A percentile compares a stretch with the other conserved stretches of the same genome.
phyloP scores from a whole-genome alignment of 2,113 vertebrate genomes.

The Ageneiosus marmoratus region DNA sequence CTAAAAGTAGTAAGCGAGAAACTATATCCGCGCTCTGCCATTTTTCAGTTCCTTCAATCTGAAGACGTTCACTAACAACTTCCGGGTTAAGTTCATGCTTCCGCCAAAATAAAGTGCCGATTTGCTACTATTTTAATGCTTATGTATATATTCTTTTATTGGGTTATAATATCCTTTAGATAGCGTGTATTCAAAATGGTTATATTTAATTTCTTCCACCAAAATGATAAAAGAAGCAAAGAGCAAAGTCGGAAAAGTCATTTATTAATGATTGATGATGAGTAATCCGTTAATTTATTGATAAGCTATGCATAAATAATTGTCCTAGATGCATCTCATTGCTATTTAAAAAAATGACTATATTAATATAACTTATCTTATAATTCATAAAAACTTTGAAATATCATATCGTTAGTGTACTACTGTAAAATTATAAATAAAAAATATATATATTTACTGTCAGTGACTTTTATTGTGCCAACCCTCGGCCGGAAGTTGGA shows the following conservation, averaged over 20 bases:
- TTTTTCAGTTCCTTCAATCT: conserved; percentile 32
- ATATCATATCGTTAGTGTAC: not conserved
- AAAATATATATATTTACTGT: not conserved
- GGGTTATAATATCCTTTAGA: too few species aligned
- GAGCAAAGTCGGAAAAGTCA: too few species aligned
- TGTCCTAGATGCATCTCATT: not conserved
- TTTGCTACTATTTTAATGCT: too few species aligned
- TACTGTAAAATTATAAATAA: too few species aligned
- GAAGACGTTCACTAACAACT: conserved; percentile 3
- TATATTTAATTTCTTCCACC: not conserved
- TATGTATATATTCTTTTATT: not conserved
- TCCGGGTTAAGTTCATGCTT: conserved; percentile 6
- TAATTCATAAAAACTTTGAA: too few species aligned
- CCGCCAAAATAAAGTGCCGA: conserved; percentile 18
- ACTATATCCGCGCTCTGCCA: conserved; percentile 60
- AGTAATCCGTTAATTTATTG: too few species aligned
- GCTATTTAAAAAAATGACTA: too few species aligned
- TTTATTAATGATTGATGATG: not conserved
- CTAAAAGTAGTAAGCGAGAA: conserved; percentile 61
- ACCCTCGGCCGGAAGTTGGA: not conserved
- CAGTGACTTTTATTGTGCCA: conserved; percentile 31
- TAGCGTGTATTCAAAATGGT: not conserved
- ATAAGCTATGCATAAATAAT: not conserved
- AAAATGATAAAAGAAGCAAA: not conserved
- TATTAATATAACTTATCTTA: too few species aligned